phyloP scores from a whole-genome alignment of 2,113 vertebrate species.

The Peromyscus leucopus region DNA sequence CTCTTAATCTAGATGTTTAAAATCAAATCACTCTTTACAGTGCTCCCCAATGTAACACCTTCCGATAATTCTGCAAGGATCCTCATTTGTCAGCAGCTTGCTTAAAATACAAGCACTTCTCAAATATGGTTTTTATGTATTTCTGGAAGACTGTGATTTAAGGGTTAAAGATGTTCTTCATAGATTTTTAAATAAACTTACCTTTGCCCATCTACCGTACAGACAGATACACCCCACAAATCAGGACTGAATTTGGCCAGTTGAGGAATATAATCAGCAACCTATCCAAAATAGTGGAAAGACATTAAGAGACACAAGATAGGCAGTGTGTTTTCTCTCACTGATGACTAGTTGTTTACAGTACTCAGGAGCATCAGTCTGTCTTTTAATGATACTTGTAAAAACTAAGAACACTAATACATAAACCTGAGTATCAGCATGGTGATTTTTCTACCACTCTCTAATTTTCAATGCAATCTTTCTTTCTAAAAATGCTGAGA shows the following conservation, averaged over 20 bases:
- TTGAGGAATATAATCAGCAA: conserved; percentile 99
- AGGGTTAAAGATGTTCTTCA: conserved; percentile 32
- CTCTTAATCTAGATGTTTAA: conserved; percentile 34
- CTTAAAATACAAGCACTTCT: background rate
- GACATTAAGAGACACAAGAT: conserved; percentile 34
- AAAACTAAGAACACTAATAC: background rate
- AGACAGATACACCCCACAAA: conserved; percentile 97
- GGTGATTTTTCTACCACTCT: background rate
- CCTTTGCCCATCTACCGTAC: conserved; percentile 99
- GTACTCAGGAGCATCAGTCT: background rate
- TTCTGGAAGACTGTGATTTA: conserved; percentile 26
- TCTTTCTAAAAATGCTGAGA: conserved; percentile 12
- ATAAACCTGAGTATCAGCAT: conserved; percentile 9
- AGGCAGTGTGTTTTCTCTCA: conserved; percentile 50
- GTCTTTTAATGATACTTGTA: conserved; percentile 6
- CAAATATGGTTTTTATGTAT: background rate
- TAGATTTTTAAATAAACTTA: conserved; percentile 81
- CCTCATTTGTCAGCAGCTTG: background rate
- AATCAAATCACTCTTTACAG: conserved; percentile 9
- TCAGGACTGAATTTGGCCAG: conserved; percentile 98
- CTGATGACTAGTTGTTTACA: background rate
- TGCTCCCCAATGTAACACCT: background rate
- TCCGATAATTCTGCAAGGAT: conserved; percentile 4
- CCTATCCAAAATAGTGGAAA: conserved; percentile 86
- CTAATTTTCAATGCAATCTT: background rate